phyloP scores from a whole-genome alignment of 2,888 invertebrate species.

The Drosophila anomelani region DNA sequence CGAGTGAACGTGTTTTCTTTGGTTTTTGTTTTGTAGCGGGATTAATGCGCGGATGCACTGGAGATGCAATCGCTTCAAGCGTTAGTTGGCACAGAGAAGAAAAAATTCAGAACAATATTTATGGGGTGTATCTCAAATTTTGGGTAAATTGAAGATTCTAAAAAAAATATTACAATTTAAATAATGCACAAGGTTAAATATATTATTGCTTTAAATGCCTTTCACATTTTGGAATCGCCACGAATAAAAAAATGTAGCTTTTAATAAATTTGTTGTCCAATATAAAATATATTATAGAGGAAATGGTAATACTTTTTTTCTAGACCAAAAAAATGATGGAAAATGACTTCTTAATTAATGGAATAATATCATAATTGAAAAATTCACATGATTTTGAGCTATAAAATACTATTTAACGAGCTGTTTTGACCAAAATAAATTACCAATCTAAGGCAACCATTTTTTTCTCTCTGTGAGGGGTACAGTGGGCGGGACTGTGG shows the following conservation, averaged over 20 bases:
- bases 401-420: not conserved
- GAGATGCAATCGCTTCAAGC: constrained; percentile 25
- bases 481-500: constrained; percentile 45
- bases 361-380: not conserved
- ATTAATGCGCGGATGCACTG: constrained; percentile 40
- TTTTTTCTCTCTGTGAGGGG: constrained; percentile 42
- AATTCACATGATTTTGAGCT: not conserved
- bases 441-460: constrained; percentile 9
- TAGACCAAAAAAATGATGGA: not conserved
- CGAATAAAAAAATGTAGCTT: not conserved
- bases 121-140: not conserved
- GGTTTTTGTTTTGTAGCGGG: constrained; percentile 30
- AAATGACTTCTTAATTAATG: not conserved
- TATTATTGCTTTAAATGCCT: not conserved
- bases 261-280: not conserved
- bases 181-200: not conserved
- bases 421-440: not conserved
- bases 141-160: not conserved
- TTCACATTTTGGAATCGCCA: not conserved
- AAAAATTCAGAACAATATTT: constrained; percentile 22
- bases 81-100: constrained; percentile 39
- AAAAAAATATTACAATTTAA: not conserved
- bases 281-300: not conserved
- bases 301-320: not conserved
- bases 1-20: constrained; percentile 73